phyloP scores from a whole-genome alignment of 2,797 vertebrate genomes.

The Paedocypris micromegethes region DNA sequence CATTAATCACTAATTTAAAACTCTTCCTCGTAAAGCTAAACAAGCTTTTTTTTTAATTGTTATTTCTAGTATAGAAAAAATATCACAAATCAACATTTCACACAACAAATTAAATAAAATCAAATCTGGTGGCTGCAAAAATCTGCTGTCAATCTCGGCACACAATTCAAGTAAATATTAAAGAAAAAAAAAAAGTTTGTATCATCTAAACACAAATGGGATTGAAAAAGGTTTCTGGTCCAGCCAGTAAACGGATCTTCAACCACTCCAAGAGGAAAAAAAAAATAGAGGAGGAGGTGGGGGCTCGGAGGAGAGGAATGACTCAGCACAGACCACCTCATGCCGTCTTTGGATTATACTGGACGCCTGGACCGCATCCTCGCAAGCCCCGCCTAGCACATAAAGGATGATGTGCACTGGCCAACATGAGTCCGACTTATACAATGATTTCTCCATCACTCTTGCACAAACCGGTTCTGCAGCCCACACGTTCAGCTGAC shows the following conservation, averaged over 20 bases:
- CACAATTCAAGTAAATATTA: too few relatives aligned
- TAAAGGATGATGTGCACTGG: constrained; percentile 8
- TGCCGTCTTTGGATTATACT: background rate
- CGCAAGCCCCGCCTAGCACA: background rate
- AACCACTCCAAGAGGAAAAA: background rate
- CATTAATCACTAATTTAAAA: too few relatives aligned
- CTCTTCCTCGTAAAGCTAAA: too few relatives aligned
- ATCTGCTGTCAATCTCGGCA: too few relatives aligned
- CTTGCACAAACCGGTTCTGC: background rate
- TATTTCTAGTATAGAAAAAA: too few relatives aligned
- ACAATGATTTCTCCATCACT: background rate
- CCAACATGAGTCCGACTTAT: background rate
- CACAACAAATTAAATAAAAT: too few relatives aligned
- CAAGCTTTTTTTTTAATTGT: too few relatives aligned
- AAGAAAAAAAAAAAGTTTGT: too few relatives aligned
- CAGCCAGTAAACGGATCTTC: background rate
- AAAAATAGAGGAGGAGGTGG: background rate
- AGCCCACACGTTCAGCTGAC: constrained; percentile 8
- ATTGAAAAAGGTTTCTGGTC: background rate
- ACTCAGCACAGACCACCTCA: constrained; percentile 34
- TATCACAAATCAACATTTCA: too few relatives aligned
- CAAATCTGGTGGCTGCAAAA: too few relatives aligned
- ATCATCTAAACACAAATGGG: too few relatives aligned
- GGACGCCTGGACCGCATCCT: background rate
- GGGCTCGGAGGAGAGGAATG: constrained; percentile 7